Base-by-base conservation (phyloP, 92 coral and sea anemone species). In the Heliopora coerulea region DNA sequence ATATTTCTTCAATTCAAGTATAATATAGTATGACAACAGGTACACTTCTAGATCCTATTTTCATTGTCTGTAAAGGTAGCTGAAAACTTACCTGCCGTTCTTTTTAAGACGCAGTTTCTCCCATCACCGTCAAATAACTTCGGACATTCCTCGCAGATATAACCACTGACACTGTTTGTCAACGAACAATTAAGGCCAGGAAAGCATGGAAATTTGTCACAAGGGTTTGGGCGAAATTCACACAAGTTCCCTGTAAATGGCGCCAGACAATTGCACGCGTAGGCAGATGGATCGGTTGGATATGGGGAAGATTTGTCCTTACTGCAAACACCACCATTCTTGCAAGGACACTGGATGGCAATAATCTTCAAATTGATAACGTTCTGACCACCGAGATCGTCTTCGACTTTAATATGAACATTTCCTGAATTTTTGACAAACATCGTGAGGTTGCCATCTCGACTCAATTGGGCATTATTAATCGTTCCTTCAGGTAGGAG, bases 91-190 rank as follows among this genome's bases (percentile, higher is more conserved):
- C 72, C 72, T 35, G 41, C 3, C 17, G 33, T 65, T 4, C 54
- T 19, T 40, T 65, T 24, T 8, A 40, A 30, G 20, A 25, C 33
- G 41, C 72, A 65, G 19, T 39, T 39, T 42, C 20, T 65, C 24
- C 72, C 72, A 37, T 65, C 72, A 35, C 72, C 72, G 35, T 65
- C 35, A 42, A 65, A 65, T 19, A 65, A 65, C 5, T 49, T 19
- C 40, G 72, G 72, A 20, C 72, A 65, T 11, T 65, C 56, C 27
- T 65, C 72, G 27, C 72, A 65, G 26, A 54, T 65, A 25, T 39
- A 65, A 14, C 19, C 54, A 13, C 25, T 54, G 11, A 33, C 25
- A 65, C 40, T 65, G 9, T 65, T 28, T 23, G 49, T 41, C 13
- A 21, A 15, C 7, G 54, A 65, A 25, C 72, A 65, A 17, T 40